These are phyloP conservation scores for Clarias magur DNA, from an alignment of 2,113 vertebrate species.

Conservation along the genomic window DNA sequence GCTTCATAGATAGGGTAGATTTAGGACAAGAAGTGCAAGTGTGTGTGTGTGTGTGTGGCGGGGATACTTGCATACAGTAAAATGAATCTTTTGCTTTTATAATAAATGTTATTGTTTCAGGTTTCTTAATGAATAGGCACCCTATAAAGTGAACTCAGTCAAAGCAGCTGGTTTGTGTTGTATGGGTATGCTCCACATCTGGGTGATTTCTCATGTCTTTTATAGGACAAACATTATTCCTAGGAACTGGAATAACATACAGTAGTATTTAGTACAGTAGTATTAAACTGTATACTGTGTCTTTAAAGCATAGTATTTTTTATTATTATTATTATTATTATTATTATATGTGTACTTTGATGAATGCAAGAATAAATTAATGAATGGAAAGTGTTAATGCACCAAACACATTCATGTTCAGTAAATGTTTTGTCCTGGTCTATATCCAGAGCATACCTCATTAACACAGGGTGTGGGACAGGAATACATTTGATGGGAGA, in stretches of 20 bases:
- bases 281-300: background rate
- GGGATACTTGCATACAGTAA: background rate
- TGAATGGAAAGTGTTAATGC: background rate
- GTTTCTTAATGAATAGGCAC: background rate
- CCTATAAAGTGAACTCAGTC: background rate
- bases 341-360: background rate
- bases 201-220: background rate
- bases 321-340: background rate
- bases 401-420: background rate
- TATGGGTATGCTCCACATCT: background rate
- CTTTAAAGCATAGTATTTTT: background rate
- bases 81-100: conserved; percentile 12
- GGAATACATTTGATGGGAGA: background rate
- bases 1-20: conserved; percentile 46
- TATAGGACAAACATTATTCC: background rate
- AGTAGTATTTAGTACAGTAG: too few relatives aligned
- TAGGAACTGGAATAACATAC: too few relatives aligned
- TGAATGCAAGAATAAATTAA: too few relatives aligned
- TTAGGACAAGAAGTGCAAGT: conserved; percentile 2
- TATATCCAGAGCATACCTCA: background rate
- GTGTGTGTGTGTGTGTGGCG: conserved; percentile 34
- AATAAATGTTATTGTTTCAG: conserved; percentile 8
- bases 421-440: background rate
- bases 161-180: background rate
- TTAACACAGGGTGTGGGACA: background rate